These are phyloP conservation scores for Adelognathus sp. DNA, from an alignment of 2,888 invertebrate species.

Conservation along the genomic window DNA sequence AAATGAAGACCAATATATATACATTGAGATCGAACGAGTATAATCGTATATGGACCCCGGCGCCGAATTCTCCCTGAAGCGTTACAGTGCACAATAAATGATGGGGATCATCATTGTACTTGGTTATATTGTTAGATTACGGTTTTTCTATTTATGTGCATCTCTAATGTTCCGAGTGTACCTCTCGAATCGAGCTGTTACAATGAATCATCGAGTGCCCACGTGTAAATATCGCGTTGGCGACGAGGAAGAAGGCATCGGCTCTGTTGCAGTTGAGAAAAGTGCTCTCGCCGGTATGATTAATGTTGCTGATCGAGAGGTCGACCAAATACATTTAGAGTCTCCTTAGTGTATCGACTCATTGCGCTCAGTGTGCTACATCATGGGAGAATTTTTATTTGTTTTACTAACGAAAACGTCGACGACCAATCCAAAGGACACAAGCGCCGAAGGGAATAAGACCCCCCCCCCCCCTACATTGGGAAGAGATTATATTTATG, in stretches of 20 bases:
- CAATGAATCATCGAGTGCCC: constrained; percentile 58
- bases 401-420: neutral
- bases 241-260: constrained; percentile 48
- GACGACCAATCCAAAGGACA: too few relatives aligned
- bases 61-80: neutral
- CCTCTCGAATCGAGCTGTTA: constrained; percentile 31
- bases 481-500: too few relatives aligned
- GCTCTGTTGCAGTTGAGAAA: constrained; percentile 37
- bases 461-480: too few relatives aligned
- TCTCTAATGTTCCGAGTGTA: constrained; percentile 22
- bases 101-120: neutral
- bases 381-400: constrained; percentile 12
- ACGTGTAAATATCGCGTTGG: constrained; percentile 57
- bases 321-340: constrained; percentile 2
- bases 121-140: constrained; percentile 9
- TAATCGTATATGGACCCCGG: neutral
- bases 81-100: neutral
- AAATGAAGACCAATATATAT: neutral
- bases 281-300: constrained; percentile 50
- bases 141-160: neutral
- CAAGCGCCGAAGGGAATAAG: too few relatives aligned
- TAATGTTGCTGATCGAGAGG: constrained; percentile 41
- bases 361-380: constrained; percentile 17
- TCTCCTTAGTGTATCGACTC: constrained; percentile 14
- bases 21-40: neutral